Conservation (phyloP, 2,113 vertebrate species). For the Ahaetulla prasina region DNA sequence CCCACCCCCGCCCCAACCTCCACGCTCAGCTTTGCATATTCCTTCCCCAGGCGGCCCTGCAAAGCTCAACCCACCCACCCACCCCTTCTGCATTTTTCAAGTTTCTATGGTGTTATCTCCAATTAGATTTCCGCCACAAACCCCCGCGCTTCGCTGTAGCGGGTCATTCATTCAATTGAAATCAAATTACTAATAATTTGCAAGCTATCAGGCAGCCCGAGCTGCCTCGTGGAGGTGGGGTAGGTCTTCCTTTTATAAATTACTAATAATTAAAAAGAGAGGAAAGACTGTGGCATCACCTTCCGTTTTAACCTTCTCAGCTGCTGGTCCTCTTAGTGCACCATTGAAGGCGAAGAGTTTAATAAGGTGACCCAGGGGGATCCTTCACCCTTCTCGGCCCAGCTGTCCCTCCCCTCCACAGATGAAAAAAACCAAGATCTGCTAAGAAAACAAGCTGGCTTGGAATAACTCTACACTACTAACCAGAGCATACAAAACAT, state of each 20-base stretch:
- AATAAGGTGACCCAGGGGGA: background rate
- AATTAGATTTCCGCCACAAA: conserved; percentile 51
- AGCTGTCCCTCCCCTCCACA: background rate
- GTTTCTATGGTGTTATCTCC: conserved; percentile 27
- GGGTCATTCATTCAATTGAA: conserved; percentile 72
- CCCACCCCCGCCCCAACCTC: background rate
- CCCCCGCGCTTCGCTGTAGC: conserved; percentile 51
- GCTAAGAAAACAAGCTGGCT: background rate
- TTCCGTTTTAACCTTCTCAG: background rate
- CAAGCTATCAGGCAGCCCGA: conserved; percentile 77
- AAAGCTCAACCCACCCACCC: conserved; percentile 30
- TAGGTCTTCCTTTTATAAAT: conserved; percentile 11
- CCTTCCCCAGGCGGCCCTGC: background rate
- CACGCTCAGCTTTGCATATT: too few relatives aligned
- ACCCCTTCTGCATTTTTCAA: background rate
- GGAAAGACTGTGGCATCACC: background rate
- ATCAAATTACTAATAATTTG: conserved; percentile 82
- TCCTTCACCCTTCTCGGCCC: background rate
- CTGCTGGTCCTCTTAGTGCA: background rate
- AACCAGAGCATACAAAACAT: too few relatives aligned
- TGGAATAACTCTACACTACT: too few relatives aligned
- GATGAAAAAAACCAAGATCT: accelerated
- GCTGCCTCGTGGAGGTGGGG: background rate
- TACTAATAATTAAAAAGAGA: background rate
- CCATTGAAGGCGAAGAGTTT: background rate